Evolutionary conservation across 2,888 invertebrate species (phyloP).

Genomic region (Ophion slaviceki): DNA sequence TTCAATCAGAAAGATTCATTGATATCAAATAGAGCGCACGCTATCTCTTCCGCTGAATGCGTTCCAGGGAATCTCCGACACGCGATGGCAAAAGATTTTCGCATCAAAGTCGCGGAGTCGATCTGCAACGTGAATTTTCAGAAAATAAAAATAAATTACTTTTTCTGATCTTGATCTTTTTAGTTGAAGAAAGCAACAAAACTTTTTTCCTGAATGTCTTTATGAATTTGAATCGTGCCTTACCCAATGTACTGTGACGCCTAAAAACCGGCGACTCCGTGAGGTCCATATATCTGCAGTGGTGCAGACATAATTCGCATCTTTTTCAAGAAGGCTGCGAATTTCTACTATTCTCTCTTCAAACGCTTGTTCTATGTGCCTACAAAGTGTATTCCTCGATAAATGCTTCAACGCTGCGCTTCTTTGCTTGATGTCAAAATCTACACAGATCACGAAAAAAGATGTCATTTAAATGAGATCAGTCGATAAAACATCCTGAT

Average conservation of each 20-base stretch:
- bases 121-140: constrained; percentile 35
- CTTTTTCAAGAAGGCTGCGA: constrained; percentile 13
- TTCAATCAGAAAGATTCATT: constrained; percentile 56
- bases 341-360: constrained; percentile 19
- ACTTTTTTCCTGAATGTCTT: neutral
- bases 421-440: constrained; percentile 9
- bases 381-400: constrained; percentile 27
- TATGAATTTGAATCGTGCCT: neutral
- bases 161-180: neutral
- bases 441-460: neutral
- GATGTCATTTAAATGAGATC: neutral
- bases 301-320: constrained; percentile 25
- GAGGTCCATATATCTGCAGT: constrained; percentile 39
- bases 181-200: neutral
- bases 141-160: neutral
- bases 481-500: constrained; percentile 7
- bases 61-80: constrained; percentile 64
- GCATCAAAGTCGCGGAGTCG: constrained; percentile 44
- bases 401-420: constrained; percentile 9
- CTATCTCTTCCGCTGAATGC: constrained; percentile 60
- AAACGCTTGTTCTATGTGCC: constrained; percentile 7
- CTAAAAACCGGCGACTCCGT: constrained; percentile 36
- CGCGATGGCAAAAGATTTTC: constrained; percentile 63
- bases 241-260: constrained; percentile 36
- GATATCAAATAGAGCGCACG: constrained; percentile 46